A percentile compares a stretch with the other conserved stretches of the same genome.
phyloP scores from a whole-genome alignment of 2,888 invertebrate species.

The Caradrina kadenii region DNA sequence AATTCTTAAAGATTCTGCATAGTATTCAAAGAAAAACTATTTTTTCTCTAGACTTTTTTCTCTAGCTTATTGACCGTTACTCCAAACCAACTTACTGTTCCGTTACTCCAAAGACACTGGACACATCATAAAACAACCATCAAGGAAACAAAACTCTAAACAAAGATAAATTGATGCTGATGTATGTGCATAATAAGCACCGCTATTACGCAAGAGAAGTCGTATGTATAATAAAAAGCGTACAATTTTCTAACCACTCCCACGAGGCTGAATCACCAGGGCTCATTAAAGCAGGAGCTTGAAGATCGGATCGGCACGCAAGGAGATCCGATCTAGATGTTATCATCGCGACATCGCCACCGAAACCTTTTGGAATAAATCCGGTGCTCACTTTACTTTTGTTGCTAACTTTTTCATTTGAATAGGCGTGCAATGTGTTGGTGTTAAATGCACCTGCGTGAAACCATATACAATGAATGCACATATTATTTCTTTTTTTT shows the following conservation, averaged over 20 bases:
- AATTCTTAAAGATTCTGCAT: no score
- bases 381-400: slow-evolving; percentile 61
- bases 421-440: slow-evolving; percentile 26
- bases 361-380: slow-evolving; percentile 70
- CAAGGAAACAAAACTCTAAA: slow-evolving; percentile 41
- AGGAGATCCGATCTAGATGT: slow-evolving; percentile 82
- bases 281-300: slow-evolving; percentile 78
- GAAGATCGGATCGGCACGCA: slow-evolving; percentile 87
- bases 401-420: slow-evolving; percentile 58
- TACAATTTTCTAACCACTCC: slow-evolving; percentile 66
- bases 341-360: slow-evolving; percentile 73
- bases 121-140: slow-evolving; percentile 32
- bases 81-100: neutral
- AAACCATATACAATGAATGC: neutral
- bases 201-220: slow-evolving; percentile 54
- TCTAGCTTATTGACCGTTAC: neutral
- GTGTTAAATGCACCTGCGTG: slow-evolving; percentile 13
- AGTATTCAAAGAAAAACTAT: no score
- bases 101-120: slow-evolving; percentile 18
- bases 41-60: no score
- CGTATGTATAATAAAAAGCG: slow-evolving; percentile 63
- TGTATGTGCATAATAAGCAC: slow-evolving; percentile 55
- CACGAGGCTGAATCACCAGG: slow-evolving; percentile 68
- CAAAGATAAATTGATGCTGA: slow-evolving; percentile 54
- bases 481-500: no score